Percentiles rank a stretch among this genome's conserved stretches.
These are phyloP conservation scores for Gadus macrocephalus DNA, from an alignment of 2,113 vertebrate genomes.

Conservation along the genomic window DNA sequence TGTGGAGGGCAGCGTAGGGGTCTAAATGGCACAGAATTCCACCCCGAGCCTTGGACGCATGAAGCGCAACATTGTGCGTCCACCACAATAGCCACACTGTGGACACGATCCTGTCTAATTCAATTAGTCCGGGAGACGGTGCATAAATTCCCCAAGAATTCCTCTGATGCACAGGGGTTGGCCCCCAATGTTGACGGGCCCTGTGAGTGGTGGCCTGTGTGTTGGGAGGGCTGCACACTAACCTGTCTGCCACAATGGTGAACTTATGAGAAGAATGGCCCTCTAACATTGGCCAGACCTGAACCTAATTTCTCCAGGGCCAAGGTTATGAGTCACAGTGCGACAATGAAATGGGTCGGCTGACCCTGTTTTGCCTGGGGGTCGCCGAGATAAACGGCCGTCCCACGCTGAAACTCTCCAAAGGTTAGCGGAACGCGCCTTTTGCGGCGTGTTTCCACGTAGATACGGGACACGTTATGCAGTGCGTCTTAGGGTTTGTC, in stretches of 20 bases:
- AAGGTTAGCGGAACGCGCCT: slow-evolving; percentile 1
- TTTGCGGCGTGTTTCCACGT: neutral
- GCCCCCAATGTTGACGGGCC: slow-evolving; percentile 70
- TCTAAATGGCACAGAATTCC: slow-evolving; percentile 91
- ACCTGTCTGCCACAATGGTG: slow-evolving; percentile 44
- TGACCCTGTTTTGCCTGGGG: slow-evolving; percentile 2
- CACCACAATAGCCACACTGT: slow-evolving; percentile 95
- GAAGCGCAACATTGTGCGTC: slow-evolving; percentile 95
- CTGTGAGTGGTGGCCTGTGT: slow-evolving; percentile 21
- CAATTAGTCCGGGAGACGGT: slow-evolving; percentile 95
- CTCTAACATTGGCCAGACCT: slow-evolving; percentile 17
- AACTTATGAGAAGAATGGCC: slow-evolving; percentile 26
- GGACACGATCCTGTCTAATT: slow-evolving; percentile 94
- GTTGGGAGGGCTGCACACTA: slow-evolving; percentile 36
- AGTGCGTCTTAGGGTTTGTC: no score
- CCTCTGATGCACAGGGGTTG: slow-evolving; percentile 93
- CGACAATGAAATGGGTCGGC: neutral
- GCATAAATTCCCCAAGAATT: slow-evolving; percentile 98
- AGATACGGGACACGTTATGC: no score
- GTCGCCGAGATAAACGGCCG: neutral
- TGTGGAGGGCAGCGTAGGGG: slow-evolving; percentile 68
- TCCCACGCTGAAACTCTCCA: neutral
- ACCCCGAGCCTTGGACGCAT: slow-evolving; percentile 86
- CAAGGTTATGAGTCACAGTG: slow-evolving; percentile 21
- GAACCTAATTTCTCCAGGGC: slow-evolving; percentile 18